Evolutionary conservation across 2,888 invertebrate genomes (phyloP), one percentile per base, ranked within the genome.

Genomic region (Pseudanteris insignis): DNA sequence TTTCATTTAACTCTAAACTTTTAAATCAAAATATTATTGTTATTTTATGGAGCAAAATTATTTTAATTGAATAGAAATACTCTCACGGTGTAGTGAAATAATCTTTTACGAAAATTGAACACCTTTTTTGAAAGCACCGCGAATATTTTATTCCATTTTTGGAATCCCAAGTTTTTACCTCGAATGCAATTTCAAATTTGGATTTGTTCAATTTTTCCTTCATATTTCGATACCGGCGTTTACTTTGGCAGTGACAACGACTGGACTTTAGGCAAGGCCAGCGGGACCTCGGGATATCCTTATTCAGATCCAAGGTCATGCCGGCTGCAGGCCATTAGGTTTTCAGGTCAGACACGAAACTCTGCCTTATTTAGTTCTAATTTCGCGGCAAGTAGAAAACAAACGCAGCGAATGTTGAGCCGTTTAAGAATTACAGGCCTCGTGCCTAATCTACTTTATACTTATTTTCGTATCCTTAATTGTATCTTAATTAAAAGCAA

Each of bases 281-380:
- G 46, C 63, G 59, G 70, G 72, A 67, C 77, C 76, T 76, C 74
- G 75, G 64, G 68, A 59, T 65, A 68, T 71, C 75, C 76, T 72
- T 77, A 77, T 77, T 76, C 68, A 73, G 72, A 64, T 62, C 68
- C 77, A 77, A 78, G 77, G 77, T 77, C 75, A 72, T 69, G 67
- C 65, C 69, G 57, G 60, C 57, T 65, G 61, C 61, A 65, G 72
- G 73, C 77, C 71, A 76, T 72, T 75, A 71, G 75, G 75, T 75
- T 74, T 77, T 68, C 70, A 72, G 75, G 71, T 71, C 75, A 71
- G 63, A 64, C 66, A 63, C 68, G 62, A 61, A 64, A 58, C 58
- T 57, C 46, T 50, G 54, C 66, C 68, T 67, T 70, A 58, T 66
- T 65, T 59, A 63, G 68, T 63, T 57, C 60, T 67, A 63, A 68